Base-by-base conservation (phyloP, 53 echinoderm and acorn worm genomes). In the Mesocentrotus franciscanus region DNA sequence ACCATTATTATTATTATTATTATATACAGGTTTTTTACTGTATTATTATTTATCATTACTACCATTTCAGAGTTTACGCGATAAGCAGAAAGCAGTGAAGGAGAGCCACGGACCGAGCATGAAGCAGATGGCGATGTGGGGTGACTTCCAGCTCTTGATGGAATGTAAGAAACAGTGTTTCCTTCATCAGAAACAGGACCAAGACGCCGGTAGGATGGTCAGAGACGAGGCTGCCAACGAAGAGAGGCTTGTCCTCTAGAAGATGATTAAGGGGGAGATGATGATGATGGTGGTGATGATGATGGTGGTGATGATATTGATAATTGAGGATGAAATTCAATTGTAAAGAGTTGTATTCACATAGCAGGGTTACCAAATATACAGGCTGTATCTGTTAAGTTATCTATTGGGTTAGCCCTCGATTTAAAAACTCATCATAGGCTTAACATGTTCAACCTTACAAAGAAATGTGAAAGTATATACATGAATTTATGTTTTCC, bases 81-180 rank as follows among this genome's bases (percentile, higher is more conserved):
- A 99, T 16, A 99, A 98, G 95, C 99, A 99, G 96, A 99, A 99
- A 76, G 78, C 96, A 10, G 97, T 99, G 14, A 98, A 97, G 91
- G 99, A 97, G 95, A 99, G 98, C 75, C 97, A 99, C 85, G 99
- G 99, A 18, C 99, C 99, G 13, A 99, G 98, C 96, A 99, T 99
- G 99, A 99, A 97, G 95, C 99, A 99, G 95, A 99, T 99, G 97
- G 97, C 97, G 95, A 99, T 99, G 99, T 99, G 99, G 99, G 96
- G 95, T 56, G 99, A 99, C 95, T 99, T 99, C 96, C 97, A 99
- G 93, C 66, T 78, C 16, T 90, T 99, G 89, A 99, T 99, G 99
- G 97, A 99, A 29, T 99, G 98, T 68, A 99, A 99, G 99, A 98
- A 96, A 85, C 95, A 94, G 0, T 99, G 99, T 72, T 97, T 96